A percentile compares a stretch with the other conserved stretches of the same genome.
These are phyloP conservation scores for Nothocercus julius DNA, from an alignment of 2,113 vertebrate species.

Conservation along the genomic window DNA sequence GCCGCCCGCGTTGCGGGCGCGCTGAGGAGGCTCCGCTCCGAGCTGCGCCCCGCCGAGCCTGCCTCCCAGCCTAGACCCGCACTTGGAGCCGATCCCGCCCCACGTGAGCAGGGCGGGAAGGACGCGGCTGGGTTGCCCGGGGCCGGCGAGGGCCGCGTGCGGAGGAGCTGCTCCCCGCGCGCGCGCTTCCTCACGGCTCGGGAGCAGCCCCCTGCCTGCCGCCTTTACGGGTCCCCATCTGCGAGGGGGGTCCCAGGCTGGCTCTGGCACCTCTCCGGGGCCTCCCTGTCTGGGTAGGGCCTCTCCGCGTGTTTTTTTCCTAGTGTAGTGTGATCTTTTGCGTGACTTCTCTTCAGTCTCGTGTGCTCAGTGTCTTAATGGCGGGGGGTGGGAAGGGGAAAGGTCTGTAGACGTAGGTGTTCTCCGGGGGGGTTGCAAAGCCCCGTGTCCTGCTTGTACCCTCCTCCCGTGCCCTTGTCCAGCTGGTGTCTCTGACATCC, in stretches of 20 bases:
- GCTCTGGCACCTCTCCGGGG: not conserved
- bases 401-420: constrained; percentile 40
- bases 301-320: not conserved
- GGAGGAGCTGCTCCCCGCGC: constrained; percentile 24
- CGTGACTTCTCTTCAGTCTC: constrained; percentile 41
- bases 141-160: not conserved
- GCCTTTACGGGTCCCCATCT: not conserved
- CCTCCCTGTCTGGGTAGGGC: not conserved
- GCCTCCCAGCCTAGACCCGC: not conserved
- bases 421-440: constrained; percentile 12
- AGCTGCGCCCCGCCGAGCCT: not conserved
- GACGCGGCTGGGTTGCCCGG: not conserved
- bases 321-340: not conserved
- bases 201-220: not conserved
- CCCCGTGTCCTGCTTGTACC: not conserved
- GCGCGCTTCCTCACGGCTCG: not conserved
- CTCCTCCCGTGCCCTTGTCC: constrained; percentile 31
- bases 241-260: not conserved
- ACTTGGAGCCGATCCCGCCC: not conserved
- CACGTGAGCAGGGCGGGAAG: rapidly evolving
- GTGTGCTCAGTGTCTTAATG: constrained; percentile 20
- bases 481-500: constrained; percentile 18
- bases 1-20: not conserved
- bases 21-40: not conserved
- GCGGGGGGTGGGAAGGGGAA: not conserved